Evolutionary conservation across 2,113 vertebrate genomes (phyloP).

Genomic region (Hemiscyllium ocellatum): DNA sequence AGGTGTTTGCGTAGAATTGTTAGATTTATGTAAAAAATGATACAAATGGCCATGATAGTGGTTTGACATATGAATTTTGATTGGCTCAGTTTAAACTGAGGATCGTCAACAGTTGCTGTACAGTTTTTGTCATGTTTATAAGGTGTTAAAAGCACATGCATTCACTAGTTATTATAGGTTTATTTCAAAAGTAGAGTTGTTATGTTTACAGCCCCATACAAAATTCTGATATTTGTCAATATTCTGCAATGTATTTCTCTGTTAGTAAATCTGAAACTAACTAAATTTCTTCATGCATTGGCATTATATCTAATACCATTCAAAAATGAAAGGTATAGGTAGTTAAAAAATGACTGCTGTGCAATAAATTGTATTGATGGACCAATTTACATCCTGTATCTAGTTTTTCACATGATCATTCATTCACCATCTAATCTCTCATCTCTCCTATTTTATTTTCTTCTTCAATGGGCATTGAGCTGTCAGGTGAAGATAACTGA

Average conservation of each 20-base stretch:
- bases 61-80: not conserved
- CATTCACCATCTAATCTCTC: not conserved
- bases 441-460: not conserved
- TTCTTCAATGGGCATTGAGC: not conserved
- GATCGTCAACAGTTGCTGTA: not conserved
- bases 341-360: not conserved
- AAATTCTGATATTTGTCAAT: not conserved
- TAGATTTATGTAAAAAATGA: not conserved
- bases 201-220: not conserved
- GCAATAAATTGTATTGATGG: not conserved
- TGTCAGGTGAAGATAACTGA: not conserved
- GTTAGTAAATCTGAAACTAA: not conserved
- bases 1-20: not conserved
- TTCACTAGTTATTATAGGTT: not conserved
- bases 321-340: not conserved
- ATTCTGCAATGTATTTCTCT: not conserved
- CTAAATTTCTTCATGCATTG: not conserved
- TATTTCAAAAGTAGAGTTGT: not conserved
- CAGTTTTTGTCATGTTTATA: not conserved
- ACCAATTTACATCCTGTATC: not conserved
- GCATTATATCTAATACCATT: not conserved
- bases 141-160: not conserved
- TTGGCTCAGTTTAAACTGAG: not conserved
- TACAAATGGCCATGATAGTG: not conserved
- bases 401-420: not conserved